Evolutionary conservation across 2,888 invertebrate genomes (phyloP).

Genomic region (Ormyrus labotus): DNA sequence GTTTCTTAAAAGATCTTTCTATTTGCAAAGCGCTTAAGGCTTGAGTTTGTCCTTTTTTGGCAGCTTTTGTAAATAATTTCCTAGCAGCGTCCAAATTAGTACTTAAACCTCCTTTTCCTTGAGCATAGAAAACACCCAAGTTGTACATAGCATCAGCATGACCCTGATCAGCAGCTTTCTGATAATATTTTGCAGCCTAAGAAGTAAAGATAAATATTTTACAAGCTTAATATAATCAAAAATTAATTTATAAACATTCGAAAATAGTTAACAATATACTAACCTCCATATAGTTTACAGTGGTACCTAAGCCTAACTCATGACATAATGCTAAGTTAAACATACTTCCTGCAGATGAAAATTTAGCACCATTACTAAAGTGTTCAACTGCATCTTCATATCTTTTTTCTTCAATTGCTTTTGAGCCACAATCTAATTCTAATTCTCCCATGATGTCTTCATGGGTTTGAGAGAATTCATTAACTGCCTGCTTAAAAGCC

Average conservation of each 20-base stretch:
- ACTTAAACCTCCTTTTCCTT: constrained; percentile 80
- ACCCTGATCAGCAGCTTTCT: constrained; percentile 80
- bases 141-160: constrained; percentile 84
- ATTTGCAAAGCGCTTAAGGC: constrained; percentile 78
- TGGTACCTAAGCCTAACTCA: constrained; percentile 82
- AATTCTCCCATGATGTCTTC: constrained; percentile 79
- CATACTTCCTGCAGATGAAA: constrained; percentile 80
- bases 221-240: constrained; percentile 25
- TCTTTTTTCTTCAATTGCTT: constrained; percentile 79
- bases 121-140: constrained; percentile 82
- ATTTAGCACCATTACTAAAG: constrained; percentile 78
- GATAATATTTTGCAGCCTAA: constrained; percentile 83
- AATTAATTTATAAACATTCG: constrained; percentile 28
- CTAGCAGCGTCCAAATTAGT: constrained; percentile 77
- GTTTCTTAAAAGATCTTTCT: constrained; percentile 58
- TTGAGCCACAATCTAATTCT: constrained; percentile 80
- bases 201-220: constrained; percentile 3
- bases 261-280: constrained; percentile 41
- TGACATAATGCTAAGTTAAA: constrained; percentile 84
- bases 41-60: constrained; percentile 79
- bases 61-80: constrained; percentile 78
- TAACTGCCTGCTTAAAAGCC: constrained; percentile 67
- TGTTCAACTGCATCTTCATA: constrained; percentile 79
- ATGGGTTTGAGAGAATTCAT: constrained; percentile 72
- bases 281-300: constrained; percentile 79